Evolutionary conservation across 2,797 vertebrate genomes (phyloP).

Genomic region (Streptopelia turtur): DNA sequence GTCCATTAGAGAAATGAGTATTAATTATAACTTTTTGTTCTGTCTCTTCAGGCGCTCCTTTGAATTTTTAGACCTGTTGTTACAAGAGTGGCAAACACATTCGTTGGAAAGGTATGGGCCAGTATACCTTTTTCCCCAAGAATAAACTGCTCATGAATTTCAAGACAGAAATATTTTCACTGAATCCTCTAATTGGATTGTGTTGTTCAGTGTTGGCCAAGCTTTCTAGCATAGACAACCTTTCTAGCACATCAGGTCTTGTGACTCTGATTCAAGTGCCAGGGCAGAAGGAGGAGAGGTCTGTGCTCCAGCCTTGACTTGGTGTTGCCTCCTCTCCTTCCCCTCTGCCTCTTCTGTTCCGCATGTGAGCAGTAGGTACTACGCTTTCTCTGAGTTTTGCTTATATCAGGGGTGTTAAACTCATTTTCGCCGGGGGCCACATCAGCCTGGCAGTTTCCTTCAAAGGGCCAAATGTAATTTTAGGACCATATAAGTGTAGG

Average conservation of each 20-base stretch:
- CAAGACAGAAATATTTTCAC: not conserved
- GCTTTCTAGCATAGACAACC: not conserved
- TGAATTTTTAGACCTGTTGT: conserved; percentile 93
- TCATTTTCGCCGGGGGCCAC: too few relatives aligned
- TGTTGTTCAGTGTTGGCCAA: not conserved
- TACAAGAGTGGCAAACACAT: conserved; percentile 98
- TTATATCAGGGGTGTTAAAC: not conserved
- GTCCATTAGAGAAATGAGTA: not conserved
- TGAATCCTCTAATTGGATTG: conserved; percentile 14
- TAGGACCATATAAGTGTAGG: too few relatives aligned
- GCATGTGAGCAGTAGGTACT: rapidly evolving
- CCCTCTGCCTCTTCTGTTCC: not conserved
- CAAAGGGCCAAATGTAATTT: too few relatives aligned
- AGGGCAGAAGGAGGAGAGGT: not conserved
- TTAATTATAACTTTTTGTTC: conserved; percentile 15
- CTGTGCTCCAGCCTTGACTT: not conserved
- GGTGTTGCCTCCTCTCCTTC: not conserved
- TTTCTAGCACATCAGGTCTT: not conserved
- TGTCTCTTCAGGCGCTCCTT: conserved; percentile 88
- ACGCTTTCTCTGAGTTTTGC: not conserved
- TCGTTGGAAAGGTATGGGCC: conserved; percentile 90
- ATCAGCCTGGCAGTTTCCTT: too few relatives aligned
- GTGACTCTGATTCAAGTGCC: not conserved
- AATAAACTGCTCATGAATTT: not conserved
- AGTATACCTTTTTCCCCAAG: not conserved